Evolutionary conservation across 1,140 invertebrate species (phyloP).

Genomic region (Drosophila novamexicana): DNA sequence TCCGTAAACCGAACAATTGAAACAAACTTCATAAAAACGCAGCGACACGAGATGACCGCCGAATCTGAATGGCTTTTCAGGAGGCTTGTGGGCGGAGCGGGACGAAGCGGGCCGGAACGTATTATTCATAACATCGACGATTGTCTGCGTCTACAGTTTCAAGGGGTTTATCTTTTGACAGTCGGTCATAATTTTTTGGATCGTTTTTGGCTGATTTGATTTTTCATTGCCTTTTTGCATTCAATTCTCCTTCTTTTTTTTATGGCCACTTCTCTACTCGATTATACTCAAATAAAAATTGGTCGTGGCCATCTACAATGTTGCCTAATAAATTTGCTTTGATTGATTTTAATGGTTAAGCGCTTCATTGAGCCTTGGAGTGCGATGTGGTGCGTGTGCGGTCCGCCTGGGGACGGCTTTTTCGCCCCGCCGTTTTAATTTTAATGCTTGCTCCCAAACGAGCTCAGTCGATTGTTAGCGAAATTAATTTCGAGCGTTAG

Average conservation of each 20-base stretch:
- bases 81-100: neutral
- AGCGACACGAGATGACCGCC: conserved; percentile 50
- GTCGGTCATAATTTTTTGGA: conserved; percentile 70
- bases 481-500: conserved; percentile 76
- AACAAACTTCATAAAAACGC: conserved; percentile 50
- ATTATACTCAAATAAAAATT: conserved; percentile 58
- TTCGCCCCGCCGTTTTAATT: conserved; percentile 35
- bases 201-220: conserved; percentile 79
- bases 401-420: conserved; percentile 27
- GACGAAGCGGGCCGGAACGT: neutral
- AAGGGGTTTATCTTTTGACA: conserved; percentile 72
- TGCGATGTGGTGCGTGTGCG: conserved; percentile 42
- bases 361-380: conserved; percentile 76
- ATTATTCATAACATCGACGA: conserved; percentile 9
- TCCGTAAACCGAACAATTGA: conserved; percentile 41
- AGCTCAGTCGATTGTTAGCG: conserved; percentile 68
- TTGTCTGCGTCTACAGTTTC: conserved; percentile 17
- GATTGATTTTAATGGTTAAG: conserved; percentile 84
- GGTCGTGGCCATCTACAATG: conserved; percentile 51
- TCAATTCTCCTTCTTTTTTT: conserved; percentile 33
- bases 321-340: conserved; percentile 81
- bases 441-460: conserved; percentile 34
- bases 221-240: conserved; percentile 68
- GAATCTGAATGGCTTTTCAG: conserved; percentile 25
- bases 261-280: conserved; percentile 59